Conservation (phyloP, 1,140 invertebrate species). For the Ptiloglossa arizonensis region DNA sequence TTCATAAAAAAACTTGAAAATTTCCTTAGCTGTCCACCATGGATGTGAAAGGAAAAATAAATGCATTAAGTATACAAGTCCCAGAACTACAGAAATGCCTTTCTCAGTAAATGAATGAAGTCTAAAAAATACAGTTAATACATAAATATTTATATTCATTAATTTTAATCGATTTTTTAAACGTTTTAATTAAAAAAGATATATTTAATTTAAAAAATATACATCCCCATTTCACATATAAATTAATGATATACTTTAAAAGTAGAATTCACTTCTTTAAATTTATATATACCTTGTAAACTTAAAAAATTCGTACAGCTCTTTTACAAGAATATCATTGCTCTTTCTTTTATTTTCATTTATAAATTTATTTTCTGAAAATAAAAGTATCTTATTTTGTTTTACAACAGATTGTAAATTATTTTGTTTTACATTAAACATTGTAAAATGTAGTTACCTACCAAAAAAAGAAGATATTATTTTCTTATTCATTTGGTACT, state of each 20-base stretch:
- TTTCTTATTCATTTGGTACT: conserved; percentile 57
- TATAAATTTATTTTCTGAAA: conserved; percentile 64
- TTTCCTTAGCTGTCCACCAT: conserved; percentile 64
- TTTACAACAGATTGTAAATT: too few relatives aligned
- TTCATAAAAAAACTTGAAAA: conserved; percentile 66
- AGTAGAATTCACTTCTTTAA: not conserved
- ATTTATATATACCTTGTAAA: conserved; percentile 64
- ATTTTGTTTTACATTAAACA: too few relatives aligned
- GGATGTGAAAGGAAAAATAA: conserved; percentile 66
- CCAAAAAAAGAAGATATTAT: conserved; percentile 64
- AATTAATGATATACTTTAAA: not conserved
- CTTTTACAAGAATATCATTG: conserved; percentile 63
- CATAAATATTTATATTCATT: not conserved
- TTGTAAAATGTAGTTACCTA: conserved; percentile 36
- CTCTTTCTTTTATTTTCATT: conserved; percentile 29
- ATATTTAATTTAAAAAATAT: too few relatives aligned
- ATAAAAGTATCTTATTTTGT: conserved; percentile 13
- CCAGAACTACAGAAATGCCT: conserved; percentile 67
- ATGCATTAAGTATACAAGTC: conserved; percentile 69
- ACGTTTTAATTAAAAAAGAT: not conserved
- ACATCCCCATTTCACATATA: not conserved
- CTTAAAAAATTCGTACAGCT: conserved; percentile 70
- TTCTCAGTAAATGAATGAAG: conserved; percentile 69
- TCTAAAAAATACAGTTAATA: conserved; percentile 58
- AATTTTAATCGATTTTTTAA: not conserved